Percentiles rank a stretch among this genome's conserved stretches.
Conservation (phyloP, 2,113 vertebrate species). For the Cyanoliseus patagonus region DNA sequence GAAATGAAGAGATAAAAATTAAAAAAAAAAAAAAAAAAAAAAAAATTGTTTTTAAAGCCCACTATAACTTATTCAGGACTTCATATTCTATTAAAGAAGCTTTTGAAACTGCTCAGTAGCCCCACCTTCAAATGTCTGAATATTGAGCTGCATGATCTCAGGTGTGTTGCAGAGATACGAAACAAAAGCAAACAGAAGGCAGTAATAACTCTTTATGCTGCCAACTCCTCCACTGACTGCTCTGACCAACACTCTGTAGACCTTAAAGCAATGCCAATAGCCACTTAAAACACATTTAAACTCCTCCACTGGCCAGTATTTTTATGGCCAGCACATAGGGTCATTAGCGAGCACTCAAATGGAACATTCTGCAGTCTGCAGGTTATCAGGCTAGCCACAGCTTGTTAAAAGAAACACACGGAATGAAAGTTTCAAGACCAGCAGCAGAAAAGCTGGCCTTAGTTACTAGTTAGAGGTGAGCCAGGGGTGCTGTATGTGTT, state of each 20-base stretch:
- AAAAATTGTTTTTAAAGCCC: not conserved
- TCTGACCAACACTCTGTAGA: not conserved
- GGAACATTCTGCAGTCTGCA: not conserved
- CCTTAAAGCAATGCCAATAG: not conserved
- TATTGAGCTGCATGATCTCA: not conserved
- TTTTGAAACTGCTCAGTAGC: not conserved
- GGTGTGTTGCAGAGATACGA: not conserved
- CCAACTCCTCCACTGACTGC: not conserved
- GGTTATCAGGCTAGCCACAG: not conserved
- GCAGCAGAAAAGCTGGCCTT: not conserved
- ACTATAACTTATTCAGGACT: not conserved
- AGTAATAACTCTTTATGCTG: not conserved
- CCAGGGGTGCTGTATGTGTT: not conserved
- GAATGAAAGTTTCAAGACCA: not conserved
- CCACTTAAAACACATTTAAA: not conserved
- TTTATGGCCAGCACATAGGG: not conserved
- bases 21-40: too few species aligned
- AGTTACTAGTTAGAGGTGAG: not conserved
- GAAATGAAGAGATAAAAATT: too few species aligned
- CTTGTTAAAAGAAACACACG: not conserved
- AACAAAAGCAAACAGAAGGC: not conserved
- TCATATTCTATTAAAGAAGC: not conserved
- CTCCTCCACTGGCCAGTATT: not conserved
- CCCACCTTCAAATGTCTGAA: not conserved
- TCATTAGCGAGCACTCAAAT: not conserved